phyloP scores from a whole-genome alignment of 53 echinoderm and acorn worm species.

The Paelopatides confundens region DNA sequence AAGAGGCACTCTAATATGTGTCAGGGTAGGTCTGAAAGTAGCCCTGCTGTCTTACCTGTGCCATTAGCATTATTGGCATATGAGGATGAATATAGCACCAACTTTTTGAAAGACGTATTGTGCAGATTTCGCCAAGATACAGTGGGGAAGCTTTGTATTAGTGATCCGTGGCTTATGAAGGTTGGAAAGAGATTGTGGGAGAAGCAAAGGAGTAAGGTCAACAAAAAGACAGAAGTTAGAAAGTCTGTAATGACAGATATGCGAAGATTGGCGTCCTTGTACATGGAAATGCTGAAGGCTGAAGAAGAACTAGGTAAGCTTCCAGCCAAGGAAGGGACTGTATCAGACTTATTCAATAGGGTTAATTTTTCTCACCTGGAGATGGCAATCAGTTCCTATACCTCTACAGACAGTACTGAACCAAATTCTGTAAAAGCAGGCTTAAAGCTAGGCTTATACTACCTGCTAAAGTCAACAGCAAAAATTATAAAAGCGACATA shows the following conservation, averaged over 20 bases:
- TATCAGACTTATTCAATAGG: conserved; percentile 61
- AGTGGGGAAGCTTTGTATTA: neutral
- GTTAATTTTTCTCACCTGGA: conserved; percentile 57
- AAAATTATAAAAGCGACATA: neutral
- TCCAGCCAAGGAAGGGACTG: conserved; percentile 16
- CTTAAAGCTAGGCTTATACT: conserved; percentile 62
- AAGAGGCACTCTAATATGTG: no score
- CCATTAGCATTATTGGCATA: no score
- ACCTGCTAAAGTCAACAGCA: conserved; percentile 29
- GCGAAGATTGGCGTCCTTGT: conserved; percentile 57
- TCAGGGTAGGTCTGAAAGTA: no score
- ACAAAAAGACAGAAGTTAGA: conserved; percentile 63
- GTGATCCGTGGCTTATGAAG: conserved; percentile 2
- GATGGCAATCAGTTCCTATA: conserved; percentile 51
- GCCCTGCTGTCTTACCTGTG: no score
- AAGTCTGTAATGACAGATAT: conserved; percentile 74
- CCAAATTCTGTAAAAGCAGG: neutral
- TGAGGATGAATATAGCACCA: no score
- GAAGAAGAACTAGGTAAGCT: conserved; percentile 24
- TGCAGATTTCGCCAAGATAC: neutral
- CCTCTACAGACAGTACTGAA: neutral
- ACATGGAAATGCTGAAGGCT: conserved; percentile 44
- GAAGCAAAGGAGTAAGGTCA: conserved; percentile 52
- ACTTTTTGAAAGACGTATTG: neutral
- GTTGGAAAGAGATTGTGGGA: conserved; percentile 63